Evolutionary conservation across 2,797 vertebrate genomes (phyloP).

Genomic region (Garrulus glandarius): DNA sequence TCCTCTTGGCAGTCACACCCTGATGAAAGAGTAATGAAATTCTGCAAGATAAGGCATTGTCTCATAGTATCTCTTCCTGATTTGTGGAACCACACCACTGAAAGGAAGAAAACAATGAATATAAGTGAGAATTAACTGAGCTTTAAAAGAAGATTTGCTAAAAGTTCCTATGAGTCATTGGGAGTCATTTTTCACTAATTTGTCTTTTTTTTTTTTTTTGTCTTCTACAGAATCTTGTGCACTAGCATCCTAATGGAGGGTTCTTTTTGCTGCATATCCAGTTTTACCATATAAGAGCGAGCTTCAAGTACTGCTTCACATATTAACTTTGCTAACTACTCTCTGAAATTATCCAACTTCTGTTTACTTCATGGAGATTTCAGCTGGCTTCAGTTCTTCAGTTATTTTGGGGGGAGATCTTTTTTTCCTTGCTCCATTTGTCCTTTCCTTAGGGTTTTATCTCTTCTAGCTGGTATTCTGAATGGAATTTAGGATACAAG

Average conservation of each 20-base stretch:
- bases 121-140: background rate
- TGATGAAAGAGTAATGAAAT: background rate
- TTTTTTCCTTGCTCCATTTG: background rate
- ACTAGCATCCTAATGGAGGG: background rate
- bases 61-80: background rate
- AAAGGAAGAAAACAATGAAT: background rate
- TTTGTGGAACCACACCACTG: background rate
- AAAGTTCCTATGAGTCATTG: background rate
- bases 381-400: background rate
- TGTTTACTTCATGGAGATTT: background rate
- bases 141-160: background rate
- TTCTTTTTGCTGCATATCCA: background rate
- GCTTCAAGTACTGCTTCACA: background rate
- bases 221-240: background rate
- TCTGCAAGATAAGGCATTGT: background rate
- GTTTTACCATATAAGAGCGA: background rate
- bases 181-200: background rate
- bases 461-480: background rate
- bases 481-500: background rate
- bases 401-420: background rate
- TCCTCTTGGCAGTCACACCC: background rate
- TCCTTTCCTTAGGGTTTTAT: background rate
- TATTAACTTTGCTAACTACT: background rate
- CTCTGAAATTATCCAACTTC: background rate
- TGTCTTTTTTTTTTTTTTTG: background rate